These are phyloP conservation scores for Amphilophus citrinellus DNA, from an alignment of 2,113 vertebrate species.

Conservation along the genomic window DNA sequence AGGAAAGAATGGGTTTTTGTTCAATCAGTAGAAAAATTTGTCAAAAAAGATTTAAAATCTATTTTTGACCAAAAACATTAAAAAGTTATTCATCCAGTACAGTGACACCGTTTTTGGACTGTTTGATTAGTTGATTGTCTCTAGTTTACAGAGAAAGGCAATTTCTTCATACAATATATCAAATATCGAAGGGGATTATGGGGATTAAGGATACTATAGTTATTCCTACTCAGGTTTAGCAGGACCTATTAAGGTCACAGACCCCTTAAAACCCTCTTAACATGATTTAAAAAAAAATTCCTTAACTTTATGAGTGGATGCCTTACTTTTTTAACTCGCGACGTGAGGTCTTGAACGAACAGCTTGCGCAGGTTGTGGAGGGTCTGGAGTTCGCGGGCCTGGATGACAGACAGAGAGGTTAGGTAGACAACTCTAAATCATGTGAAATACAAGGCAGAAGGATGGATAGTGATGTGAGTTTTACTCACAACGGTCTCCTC, in stretches of 20 bases:
- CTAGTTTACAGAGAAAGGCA: neutral
- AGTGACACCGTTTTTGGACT: rapidly evolving
- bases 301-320: neutral
- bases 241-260: neutral
- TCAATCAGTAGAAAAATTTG: neutral
- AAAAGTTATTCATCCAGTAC: neutral
- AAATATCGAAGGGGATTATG: conserved; percentile 3
- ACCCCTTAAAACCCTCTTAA: neutral
- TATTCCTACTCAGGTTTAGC: neutral
- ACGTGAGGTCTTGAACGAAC: conserved; percentile 96
- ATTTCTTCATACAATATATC: neutral
- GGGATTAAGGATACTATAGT: neutral
- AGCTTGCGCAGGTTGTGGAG: conserved; percentile 97
- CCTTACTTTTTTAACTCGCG: conserved; percentile 93
- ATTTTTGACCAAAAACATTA: neutral
- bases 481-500: conserved; percentile 95
- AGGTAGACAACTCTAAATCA: neutral
- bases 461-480: neutral
- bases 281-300: neutral
- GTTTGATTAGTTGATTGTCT: neutral
- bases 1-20: neutral
- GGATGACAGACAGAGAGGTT: conserved; percentile 27
- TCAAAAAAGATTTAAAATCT: neutral
- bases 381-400: conserved; percentile 95
- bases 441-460: neutral